Conservation (phyloP, 2,888 invertebrate species). For the Sarcophaga caerulescens region DNA sequence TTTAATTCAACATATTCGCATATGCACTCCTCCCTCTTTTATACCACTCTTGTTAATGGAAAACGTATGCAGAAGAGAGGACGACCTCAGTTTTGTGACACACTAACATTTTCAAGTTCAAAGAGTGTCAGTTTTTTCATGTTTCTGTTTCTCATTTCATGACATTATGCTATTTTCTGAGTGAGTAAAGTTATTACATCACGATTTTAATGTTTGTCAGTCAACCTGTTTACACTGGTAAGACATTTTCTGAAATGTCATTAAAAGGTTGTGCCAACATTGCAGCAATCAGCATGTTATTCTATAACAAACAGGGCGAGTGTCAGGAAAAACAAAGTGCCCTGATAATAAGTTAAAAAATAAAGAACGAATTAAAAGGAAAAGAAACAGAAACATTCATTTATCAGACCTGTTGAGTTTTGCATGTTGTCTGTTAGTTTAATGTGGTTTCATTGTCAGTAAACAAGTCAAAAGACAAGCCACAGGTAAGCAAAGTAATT, state of each 20-base stretch:
- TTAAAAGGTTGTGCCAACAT: slow-evolving; percentile 12
- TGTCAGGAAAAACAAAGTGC: neutral
- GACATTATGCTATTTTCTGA: too few species aligned
- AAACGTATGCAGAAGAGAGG: neutral
- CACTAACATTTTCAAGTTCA: slow-evolving; percentile 58
- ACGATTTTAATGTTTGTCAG: slow-evolving; percentile 35
- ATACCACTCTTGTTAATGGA: too few species aligned
- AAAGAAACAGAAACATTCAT: slow-evolving; percentile 22
- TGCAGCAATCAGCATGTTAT: neutral
- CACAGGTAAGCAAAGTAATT: neutral
- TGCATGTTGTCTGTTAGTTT: slow-evolving; percentile 1
- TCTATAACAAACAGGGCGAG: neutral
- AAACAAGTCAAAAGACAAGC: neutral
- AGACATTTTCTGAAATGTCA: slow-evolving; percentile 35
- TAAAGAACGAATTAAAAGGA: neutral
- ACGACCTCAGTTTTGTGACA: slow-evolving; percentile 18
- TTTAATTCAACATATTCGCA: too few species aligned
- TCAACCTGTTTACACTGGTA: slow-evolving; percentile 35
- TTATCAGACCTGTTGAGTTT: slow-evolving; percentile 51
- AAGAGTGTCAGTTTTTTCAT: slow-evolving; percentile 19
- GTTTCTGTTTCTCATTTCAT: neutral
- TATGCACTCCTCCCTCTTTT: neutral
- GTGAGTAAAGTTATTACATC: neutral
- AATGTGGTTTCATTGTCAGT: neutral
- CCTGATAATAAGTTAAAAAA: neutral